Percentiles rank a stretch among this genome's conserved stretches.
These are phyloP conservation scores for Amphiprion percula DNA, from an alignment of 2,113 vertebrate species.

Conservation along the genomic window DNA sequence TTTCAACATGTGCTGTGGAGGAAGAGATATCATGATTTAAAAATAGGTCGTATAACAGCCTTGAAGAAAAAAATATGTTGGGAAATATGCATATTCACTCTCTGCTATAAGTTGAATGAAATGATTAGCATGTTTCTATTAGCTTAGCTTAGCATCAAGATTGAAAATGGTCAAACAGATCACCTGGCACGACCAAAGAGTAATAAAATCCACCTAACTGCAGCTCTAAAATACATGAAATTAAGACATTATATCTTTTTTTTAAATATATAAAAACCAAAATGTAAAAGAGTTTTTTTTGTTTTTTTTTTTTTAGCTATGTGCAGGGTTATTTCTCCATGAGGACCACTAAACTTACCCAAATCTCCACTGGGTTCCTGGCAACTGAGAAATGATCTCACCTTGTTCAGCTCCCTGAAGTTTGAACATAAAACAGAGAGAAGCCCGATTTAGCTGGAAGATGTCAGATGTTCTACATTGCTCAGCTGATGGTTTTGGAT, in stretches of 20 bases:
- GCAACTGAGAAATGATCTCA: slow-evolving; percentile 70
- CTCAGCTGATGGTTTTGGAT: too few relatives aligned
- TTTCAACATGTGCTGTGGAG: neutral
- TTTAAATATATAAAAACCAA: neutral
- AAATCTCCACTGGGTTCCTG: neutral
- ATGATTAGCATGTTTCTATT: neutral
- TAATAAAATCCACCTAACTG: too few relatives aligned
- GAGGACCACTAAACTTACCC: neutral
- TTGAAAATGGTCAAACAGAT: too few relatives aligned
- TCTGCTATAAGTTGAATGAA: neutral
- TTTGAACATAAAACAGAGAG: slow-evolving; percentile 67
- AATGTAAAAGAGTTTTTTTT: neutral
- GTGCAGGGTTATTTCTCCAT: neutral
- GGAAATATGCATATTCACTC: neutral
- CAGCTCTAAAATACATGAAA: too few relatives aligned
- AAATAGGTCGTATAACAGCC: neutral
- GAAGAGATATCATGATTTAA: neutral
- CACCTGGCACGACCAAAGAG: too few relatives aligned
- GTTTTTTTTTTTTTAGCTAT: neutral
- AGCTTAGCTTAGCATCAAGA: too few relatives aligned
- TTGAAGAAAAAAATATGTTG: neutral
- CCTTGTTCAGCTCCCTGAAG: slow-evolving; percentile 54
- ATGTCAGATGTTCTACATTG: neutral
- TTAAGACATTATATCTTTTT: too few relatives aligned
- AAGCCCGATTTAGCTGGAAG: neutral